Conservation (phyloP, 2,888 invertebrate species). For the Parnassius apollo region DNA sequence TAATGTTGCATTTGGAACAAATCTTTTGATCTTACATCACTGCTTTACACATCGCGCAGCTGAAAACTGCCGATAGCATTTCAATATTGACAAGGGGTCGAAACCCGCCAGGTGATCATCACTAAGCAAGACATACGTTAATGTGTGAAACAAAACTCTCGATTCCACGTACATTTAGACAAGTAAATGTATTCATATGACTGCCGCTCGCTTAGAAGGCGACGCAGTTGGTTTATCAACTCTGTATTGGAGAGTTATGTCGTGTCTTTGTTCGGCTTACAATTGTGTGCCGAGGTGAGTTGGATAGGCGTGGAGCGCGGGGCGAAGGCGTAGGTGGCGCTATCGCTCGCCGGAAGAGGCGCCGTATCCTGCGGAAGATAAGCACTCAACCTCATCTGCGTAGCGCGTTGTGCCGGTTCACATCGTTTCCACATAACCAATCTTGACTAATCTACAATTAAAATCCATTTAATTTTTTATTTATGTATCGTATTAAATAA, state of each 20-base stretch:
- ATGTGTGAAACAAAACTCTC: no score
- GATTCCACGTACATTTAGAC: no score
- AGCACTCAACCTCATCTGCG: constrained; percentile 53
- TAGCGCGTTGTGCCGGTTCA: constrained; percentile 26
- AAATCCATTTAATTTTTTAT: background rate
- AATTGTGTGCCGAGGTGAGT: constrained; percentile 11
- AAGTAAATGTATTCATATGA: no score
- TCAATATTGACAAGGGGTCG: no score
- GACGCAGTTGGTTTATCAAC: constrained; percentile 3
- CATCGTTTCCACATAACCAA: constrained; percentile 9
- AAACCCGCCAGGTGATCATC: no score
- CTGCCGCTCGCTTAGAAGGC: background rate
- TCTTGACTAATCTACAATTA: constrained; percentile 2
- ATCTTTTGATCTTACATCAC: no score
- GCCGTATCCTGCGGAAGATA: constrained; percentile 52
- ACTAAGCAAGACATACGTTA: no score
- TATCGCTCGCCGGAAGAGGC: constrained; percentile 56
- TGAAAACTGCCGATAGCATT: no score
- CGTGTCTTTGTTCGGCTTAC: constrained; percentile 15
- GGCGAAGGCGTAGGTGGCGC: constrained; percentile 46
- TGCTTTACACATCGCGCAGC: no score
- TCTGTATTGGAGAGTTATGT: background rate
- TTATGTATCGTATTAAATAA: background rate
- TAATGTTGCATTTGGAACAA: no score
- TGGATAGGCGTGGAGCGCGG: constrained; percentile 19